Evolutionary conservation across 2,888 invertebrate species (phyloP), one percentile per base, ranked within the genome.

Genomic region (Agrochola litura): DNA sequence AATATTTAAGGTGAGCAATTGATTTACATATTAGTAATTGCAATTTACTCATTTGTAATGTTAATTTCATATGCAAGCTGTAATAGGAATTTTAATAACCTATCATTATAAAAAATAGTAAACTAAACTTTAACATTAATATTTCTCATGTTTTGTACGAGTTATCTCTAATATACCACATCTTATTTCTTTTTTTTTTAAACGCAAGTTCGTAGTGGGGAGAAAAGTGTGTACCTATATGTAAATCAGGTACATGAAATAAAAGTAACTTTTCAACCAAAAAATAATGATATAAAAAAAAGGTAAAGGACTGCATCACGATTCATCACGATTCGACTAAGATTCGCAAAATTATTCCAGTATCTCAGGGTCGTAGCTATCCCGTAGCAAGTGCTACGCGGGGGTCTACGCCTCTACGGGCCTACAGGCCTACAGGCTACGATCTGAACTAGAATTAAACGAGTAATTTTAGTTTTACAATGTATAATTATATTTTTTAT

Each of bases 341-440:
- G 30, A 30, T 30, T 30, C 5, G n/a, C 10, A 5, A 43, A 46
- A 22, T 16, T 9, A 41, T 41, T 22, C 12, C 25, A 46, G 16
- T 46, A 79, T 67, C n/a, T n/a, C 52, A 54, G 52, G 22, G 19
- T 61, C 61, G 71, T 80, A 80, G 46, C 72, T 37, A 56, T 54
- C 61, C 80, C 72, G 72, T 77, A 63, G 80, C 72, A 9, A 63
- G 19, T 16, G 71, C 77, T 77, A 77, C 80, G 71, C 80, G 71
- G 16, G 25, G 54, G 25, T 66, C 79, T 79, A 58, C 76, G 68
- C 69, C 19, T 6, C 54, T 76, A 68, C 69, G 41, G n/a, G 30
- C 12, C 58, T 60, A 60, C 58, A 25, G 9, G 16, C 58, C 68
- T 77, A 79, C 79, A 30, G 37, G 71, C 46, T 49, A 80, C 72